Evolutionary conservation across 2,888 invertebrate genomes (phyloP), one percentile per base, ranked within the genome.

Genomic region (Daptonema setosum): DNA sequence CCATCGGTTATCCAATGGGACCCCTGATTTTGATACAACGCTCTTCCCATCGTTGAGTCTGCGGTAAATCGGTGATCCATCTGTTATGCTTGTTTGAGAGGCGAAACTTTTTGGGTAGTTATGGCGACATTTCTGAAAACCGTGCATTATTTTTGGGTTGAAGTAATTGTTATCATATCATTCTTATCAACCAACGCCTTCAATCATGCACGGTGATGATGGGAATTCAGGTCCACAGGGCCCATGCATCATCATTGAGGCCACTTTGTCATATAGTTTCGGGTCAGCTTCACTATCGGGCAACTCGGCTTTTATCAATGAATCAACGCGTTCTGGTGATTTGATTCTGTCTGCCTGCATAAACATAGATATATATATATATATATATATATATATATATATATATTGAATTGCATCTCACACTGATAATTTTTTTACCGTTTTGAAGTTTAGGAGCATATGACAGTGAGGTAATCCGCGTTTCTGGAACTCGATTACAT

Each of bases 241-340:
- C 3, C 61, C 59, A 60, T 66, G 66, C 1, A 67, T 54, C 63
- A 65, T 66, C 25, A 54, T 17, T n/a, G 45, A 14, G 3, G 45
- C 5, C 3, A 45, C n/a, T 5, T 17, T 45, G 14, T 45, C 22
- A n/a, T 45, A 45, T 5, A 45, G 45, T 45, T 45, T 17, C 11
- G 11, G 14, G 14, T 22, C 45, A n/a, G 8, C n/a, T 8, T 8
- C 45, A n/a, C 22, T 22, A 45, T 8, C 14, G n/a, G 14, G 22
- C 3, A 45, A 45, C 45, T 45, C 3, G n/a, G 26, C 20, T 25
- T 54, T 25, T 47, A 5, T 47, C 14, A 47, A 14, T 3, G n/a
- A 5, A 22, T 22, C n/a, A n/a, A n/a, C n/a, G n/a, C n/a, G n/a
- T n/a, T 47, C n/a, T 11, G 5, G 14, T 47, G 14, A 14, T 22